Evolutionary conservation across 2,113 vertebrate genomes (phyloP).

Genomic region (Semicossyphus pulcher): DNA sequence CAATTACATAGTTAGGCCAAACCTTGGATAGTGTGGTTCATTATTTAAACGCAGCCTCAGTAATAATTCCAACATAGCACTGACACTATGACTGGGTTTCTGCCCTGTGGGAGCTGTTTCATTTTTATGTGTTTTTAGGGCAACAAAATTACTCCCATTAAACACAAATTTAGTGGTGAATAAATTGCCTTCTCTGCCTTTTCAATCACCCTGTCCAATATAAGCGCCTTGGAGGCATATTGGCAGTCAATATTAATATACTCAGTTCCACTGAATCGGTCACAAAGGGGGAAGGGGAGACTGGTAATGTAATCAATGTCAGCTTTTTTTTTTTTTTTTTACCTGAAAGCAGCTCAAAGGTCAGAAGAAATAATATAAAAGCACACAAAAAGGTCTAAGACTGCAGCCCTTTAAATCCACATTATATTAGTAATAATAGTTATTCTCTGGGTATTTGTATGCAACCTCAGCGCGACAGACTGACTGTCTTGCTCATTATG

Average conservation of each 20-base stretch:
- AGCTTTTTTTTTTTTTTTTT: conserved; percentile 53
- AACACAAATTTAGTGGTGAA: conserved; percentile 72
- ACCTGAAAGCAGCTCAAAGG: conserved; percentile 45
- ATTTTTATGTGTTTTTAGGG: conserved; percentile 68
- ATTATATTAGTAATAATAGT: too few relatives aligned
- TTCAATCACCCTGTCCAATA: conserved; percentile 77
- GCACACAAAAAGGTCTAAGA: conserved; percentile 12
- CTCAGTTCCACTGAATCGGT: conserved; percentile 64
- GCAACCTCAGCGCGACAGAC: conserved; percentile 13
- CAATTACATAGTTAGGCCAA: conserved; percentile 29
- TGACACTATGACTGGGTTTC: conserved; percentile 50
- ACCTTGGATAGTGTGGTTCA: conserved; percentile 11
- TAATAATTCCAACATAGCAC: conserved; percentile 56
- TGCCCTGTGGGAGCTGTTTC: conserved; percentile 56
- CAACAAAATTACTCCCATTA: conserved; percentile 78
- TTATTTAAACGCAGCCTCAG: conserved; percentile 52
- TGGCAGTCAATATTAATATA: conserved; percentile 85
- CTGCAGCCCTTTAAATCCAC: too few relatives aligned
- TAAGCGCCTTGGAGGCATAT: conserved; percentile 63
- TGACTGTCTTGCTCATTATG: conserved; percentile 27
- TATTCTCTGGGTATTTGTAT: conserved; percentile 24
- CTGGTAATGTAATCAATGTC: conserved; percentile 68
- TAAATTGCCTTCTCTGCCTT: conserved; percentile 78
- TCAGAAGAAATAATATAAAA: conserved; percentile 52
- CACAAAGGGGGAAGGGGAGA: conserved; percentile 51